phyloP scores from a whole-genome alignment of 2,888 invertebrate species.

The Caprella mutica region DNA sequence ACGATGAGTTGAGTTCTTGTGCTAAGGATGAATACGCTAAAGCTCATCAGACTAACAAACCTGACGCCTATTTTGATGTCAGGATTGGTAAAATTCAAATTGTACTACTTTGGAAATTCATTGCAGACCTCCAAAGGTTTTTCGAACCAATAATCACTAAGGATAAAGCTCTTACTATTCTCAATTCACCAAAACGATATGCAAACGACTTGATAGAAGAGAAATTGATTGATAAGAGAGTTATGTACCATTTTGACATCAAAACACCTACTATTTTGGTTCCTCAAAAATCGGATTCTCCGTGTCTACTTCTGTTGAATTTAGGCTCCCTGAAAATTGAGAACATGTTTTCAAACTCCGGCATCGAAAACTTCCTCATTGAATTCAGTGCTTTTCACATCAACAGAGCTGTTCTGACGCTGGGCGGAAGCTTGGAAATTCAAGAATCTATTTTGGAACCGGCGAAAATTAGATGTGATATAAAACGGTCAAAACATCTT shows the following conservation, averaged over 20 bases:
- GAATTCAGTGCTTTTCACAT: constrained; percentile 57
- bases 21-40: constrained; percentile 47
- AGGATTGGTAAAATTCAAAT: constrained; percentile 59
- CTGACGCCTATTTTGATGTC: constrained; percentile 59
- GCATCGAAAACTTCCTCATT: constrained; percentile 59
- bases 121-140: constrained; percentile 41
- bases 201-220: constrained; percentile 13
- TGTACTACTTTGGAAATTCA: constrained; percentile 49
- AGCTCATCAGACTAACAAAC: constrained; percentile 47
- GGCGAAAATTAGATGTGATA: constrained; percentile 56
- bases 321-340: constrained; percentile 62
- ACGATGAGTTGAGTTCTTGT: constrained; percentile 55
- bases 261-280: constrained; percentile 62
- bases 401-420: constrained; percentile 40
- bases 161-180: constrained; percentile 46
- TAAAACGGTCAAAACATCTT: constrained; percentile 48
- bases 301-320: constrained; percentile 62
- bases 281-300: constrained; percentile 67
- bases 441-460: constrained; percentile 66
- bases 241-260: constrained; percentile 54
- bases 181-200: constrained; percentile 50
- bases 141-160: constrained; percentile 30
- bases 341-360: constrained; percentile 60
- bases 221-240: constrained; percentile 42
- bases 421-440: constrained; percentile 59